phyloP scores from a whole-genome alignment of 2,888 invertebrate species.

The Protonemura montana region DNA sequence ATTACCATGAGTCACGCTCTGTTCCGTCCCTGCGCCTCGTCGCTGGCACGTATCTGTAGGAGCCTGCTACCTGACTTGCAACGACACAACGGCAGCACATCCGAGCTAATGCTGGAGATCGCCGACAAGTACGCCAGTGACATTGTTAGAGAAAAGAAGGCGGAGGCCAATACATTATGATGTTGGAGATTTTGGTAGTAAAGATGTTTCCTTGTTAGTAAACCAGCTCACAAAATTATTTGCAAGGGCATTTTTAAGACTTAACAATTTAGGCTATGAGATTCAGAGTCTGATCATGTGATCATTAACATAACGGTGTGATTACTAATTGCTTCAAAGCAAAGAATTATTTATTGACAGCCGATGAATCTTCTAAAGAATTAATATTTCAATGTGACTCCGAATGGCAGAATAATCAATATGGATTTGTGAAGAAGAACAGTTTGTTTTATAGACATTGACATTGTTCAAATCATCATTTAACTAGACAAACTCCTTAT shows the following conservation, averaged over 20 bases:
- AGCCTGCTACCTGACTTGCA: constrained; percentile 67
- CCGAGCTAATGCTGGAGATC: constrained; percentile 76
- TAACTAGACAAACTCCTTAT: too few relatives aligned
- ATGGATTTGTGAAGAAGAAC: too few relatives aligned
- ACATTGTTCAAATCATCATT: too few relatives aligned
- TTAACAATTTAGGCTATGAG: constrained; percentile 32
- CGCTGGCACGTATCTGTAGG: constrained; percentile 72
- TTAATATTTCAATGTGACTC: neutral
- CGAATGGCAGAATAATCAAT: too few relatives aligned
- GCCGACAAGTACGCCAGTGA: constrained; percentile 53
- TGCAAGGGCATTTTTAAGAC: neutral
- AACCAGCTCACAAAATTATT: too few relatives aligned
- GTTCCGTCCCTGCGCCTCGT: constrained; percentile 75
- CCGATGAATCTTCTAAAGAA: neutral
- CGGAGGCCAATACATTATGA: neutral
- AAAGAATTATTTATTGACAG: neutral
- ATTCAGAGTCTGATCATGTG: neutral
- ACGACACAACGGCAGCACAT: constrained; percentile 65
- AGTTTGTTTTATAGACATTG: too few relatives aligned
- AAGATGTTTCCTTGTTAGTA: too few relatives aligned
- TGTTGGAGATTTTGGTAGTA: constrained; percentile 13
- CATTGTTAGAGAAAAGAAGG: constrained; percentile 34
- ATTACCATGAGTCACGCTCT: constrained; percentile 73
- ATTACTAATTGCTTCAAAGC: too few relatives aligned
- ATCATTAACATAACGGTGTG: neutral